A percentile compares a stretch with the other conserved stretches of the same genome.
These are phyloP conservation scores for Idaea aversata DNA, from an alignment of 2,888 invertebrate species.

Conservation along the genomic window DNA sequence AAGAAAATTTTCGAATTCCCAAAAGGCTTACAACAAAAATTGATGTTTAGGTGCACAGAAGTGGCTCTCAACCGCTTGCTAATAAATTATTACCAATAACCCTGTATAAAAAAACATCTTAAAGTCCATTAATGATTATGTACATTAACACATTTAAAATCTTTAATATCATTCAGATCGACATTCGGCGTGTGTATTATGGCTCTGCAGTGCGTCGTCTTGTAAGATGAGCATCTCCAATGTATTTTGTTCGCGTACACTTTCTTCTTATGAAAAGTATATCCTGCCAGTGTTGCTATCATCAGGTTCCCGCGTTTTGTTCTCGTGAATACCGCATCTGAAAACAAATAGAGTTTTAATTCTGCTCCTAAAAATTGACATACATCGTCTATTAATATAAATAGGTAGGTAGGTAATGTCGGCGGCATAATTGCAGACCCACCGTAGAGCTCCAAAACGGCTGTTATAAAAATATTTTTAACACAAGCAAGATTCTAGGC, in stretches of 20 bases:
- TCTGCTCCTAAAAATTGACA: neutral
- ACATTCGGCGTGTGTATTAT: constrained; percentile 5
- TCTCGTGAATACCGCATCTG: constrained; percentile 6
- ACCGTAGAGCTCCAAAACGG: no score
- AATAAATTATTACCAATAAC: no score
- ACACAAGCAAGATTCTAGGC: no score
- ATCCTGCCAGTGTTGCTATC: neutral
- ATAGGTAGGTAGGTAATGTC: no score
- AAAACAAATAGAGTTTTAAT: neutral
- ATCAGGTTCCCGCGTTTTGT: constrained; percentile 13
- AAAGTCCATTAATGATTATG: neutral
- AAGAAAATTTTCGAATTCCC: no score
- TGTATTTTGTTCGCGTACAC: neutral
- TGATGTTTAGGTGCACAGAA: no score
- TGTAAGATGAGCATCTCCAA: neutral
- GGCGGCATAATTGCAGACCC: no score
- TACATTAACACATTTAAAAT: neutral
- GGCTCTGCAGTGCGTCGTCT: constrained; percentile 7
- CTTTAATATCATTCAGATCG: neutral
- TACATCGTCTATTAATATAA: no score
- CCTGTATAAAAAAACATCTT: no score
- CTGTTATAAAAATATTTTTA: no score
- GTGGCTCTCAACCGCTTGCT: no score
- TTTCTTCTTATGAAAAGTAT: neutral
- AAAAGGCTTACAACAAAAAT: no score